Conservation (phyloP, 2,113 vertebrate genomes). For the Bubo blakistoni region DNA sequence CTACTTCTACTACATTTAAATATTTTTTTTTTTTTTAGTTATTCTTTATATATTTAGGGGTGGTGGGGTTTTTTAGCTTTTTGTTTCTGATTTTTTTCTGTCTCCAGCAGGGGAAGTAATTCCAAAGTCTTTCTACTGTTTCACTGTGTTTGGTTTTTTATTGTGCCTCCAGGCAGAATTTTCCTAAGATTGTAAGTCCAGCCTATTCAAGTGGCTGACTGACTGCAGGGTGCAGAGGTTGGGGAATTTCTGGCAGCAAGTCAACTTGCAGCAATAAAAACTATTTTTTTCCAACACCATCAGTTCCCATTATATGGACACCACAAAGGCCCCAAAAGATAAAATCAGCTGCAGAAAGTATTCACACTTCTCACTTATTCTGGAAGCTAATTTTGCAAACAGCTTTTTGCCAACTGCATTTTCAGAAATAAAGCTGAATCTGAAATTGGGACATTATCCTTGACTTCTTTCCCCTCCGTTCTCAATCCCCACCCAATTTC, state of each 20-base stretch:
- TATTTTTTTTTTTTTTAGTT: fast-evolving
- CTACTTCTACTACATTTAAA: neutral
- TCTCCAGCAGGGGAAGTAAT: neutral
- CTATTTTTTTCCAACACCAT: neutral
- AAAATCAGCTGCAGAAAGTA: neutral
- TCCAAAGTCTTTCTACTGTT: neutral
- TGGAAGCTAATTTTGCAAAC: constrained; percentile 1
- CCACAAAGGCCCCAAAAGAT: neutral
- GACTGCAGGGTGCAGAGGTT: neutral
- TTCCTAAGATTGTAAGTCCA: constrained; percentile 1
- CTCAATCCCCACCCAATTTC: neutral
- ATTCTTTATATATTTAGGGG: neutral
- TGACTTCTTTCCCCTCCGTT: neutral
- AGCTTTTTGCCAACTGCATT: neutral
- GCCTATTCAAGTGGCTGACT: constrained; percentile 10
- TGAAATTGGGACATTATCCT: neutral
- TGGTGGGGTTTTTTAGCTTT: neutral
- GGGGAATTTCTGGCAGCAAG: constrained; percentile 15
- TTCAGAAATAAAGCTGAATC: neutral
- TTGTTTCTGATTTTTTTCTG: neutral
- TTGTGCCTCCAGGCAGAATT: constrained; percentile 26
- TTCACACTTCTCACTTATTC: neutral
- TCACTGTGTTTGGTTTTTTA: neutral
- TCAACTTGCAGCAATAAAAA: constrained; percentile 3
- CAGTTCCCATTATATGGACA: neutral